Base-by-base conservation (phyloP, 1,140 invertebrate species). In the Drosophila serrata region DNA sequence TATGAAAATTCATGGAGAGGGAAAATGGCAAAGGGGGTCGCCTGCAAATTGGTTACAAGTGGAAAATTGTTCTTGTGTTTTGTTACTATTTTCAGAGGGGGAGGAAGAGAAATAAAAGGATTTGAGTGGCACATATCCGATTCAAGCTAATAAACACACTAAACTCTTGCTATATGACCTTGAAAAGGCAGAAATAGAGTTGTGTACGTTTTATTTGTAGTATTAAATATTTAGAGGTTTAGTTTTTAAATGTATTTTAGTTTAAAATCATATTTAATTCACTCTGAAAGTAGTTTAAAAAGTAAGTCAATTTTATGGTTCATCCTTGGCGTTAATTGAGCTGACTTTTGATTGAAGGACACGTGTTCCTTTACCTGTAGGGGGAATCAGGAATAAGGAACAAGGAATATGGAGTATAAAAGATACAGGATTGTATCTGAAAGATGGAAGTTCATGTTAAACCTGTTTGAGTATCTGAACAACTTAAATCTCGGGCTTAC, bases 401-500 rank as follows among this genome's bases (percentile, higher is more conserved):
- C 4, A 17, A 9, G 40, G 31, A n/a, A 37, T 13, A 48, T 24
- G 29, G 12, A 53, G 48, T 15, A 37, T 29, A 19, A 4, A 7
- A 17, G 29, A 22, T 43, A 29, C 12, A 29, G 11, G 33, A 40
- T 53, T 33, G 24, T 24, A 5, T 3, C 37, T 24, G 53, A 9
- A n/a, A 9, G 42, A 35, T 48, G 19, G 56, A 27, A 27, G 37
- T 8, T 45, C 59, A 59, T 63, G 43, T 49, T 43, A 42, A 67
- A 69, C 65, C 62, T 31, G 65, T 69, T 43, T 12, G n/a, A 35
- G 59, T 48, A 48, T 33, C 64, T 67, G 19, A 42, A 67, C 58
- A 33, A 40, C 24, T 62, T 67, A 11, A 12, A 33, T 9, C 27
- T 13, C 7, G 40, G 19, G 17, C 1, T 17, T n/a, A 19, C 43